These are phyloP conservation scores for Tenebrio molitor DNA, from an alignment of 1,140 invertebrate genomes.

Conservation along the genomic window DNA sequence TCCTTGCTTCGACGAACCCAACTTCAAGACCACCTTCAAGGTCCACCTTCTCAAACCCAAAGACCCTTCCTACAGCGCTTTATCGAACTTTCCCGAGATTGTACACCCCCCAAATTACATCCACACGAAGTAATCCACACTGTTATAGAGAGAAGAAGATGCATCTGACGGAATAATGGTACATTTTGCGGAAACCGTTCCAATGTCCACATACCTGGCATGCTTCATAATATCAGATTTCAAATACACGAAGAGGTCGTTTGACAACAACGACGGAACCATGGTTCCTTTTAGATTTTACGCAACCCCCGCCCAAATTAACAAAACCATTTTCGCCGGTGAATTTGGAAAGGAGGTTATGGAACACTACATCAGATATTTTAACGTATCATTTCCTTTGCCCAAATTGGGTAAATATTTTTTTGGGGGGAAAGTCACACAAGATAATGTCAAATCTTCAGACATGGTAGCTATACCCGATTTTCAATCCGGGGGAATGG, in stretches of 20 bases:
- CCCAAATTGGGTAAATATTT: constrained; percentile 86
- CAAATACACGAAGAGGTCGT: neutral
- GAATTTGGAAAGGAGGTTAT: constrained; percentile 83
- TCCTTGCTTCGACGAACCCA: too few relatives aligned
- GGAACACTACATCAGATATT: constrained; percentile 90
- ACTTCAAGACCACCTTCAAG: too few relatives aligned
- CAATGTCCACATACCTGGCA: constrained; percentile 77
- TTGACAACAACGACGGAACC: too few relatives aligned
- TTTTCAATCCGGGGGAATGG: constrained; percentile 95
- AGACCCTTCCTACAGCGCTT: constrained; percentile 73
- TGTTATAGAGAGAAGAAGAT: constrained; percentile 51
- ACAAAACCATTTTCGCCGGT: constrained; percentile 86
- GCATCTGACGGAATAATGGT: constrained; percentile 65
- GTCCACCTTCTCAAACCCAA: neutral
- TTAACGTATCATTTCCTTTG: constrained; percentile 87
- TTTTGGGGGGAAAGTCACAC: too few relatives aligned
- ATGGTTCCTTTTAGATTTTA: constrained; percentile 82
- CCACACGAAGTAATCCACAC: constrained; percentile 36
- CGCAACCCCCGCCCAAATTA: constrained; percentile 78
- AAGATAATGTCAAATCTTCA: constrained; percentile 61
- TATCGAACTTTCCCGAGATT: constrained; percentile 85
- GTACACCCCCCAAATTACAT: constrained; percentile 39
- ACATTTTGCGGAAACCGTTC: constrained; percentile 83
- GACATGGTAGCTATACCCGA: constrained; percentile 95
- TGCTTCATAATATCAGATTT: neutral